These are phyloP conservation scores for Pseudolaguvia tuberculata DNA, from an alignment of 2,113 vertebrate genomes.

Conservation along the genomic window DNA sequence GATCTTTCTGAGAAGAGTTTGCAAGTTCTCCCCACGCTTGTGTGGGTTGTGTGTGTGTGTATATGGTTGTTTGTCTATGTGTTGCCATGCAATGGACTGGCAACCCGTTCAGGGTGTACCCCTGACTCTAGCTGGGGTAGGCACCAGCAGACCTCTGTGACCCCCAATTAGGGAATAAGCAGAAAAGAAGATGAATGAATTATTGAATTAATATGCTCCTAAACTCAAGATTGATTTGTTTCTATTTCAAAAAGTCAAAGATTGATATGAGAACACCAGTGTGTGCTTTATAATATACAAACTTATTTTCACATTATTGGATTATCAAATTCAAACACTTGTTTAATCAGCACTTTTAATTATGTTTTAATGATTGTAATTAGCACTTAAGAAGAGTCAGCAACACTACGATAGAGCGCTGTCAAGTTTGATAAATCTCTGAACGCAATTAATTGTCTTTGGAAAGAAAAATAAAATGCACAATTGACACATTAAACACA, in stretches of 20 bases:
- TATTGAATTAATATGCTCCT: too few relatives aligned
- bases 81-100: too few relatives aligned
- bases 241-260: background rate
- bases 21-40: too few relatives aligned
- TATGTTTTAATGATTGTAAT: conserved; percentile 76
- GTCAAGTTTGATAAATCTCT: conserved; percentile 40
- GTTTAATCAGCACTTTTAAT: conserved; percentile 72
- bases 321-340: conserved; percentile 42
- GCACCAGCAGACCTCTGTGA: too few relatives aligned
- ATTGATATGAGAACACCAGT: background rate
- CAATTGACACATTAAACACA: background rate
- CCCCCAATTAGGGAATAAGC: too few relatives aligned
- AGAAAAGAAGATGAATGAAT: too few relatives aligned
- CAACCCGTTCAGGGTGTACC: too few relatives aligned
- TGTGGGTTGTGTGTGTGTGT: too few relatives aligned
- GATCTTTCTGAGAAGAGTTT: too few relatives aligned
- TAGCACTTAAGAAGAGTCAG: conserved; percentile 68
- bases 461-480: background rate
- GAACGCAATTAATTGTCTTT: background rate
- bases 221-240: too few relatives aligned
- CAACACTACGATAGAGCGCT: conserved; percentile 56
- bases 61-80: too few relatives aligned
- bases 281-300: background rate
- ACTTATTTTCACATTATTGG: conserved; percentile 17
- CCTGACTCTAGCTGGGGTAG: too few relatives aligned